These are phyloP conservation scores for Zoanthus sansibaricus DNA, from an alignment of 92 coral and sea anemone species.

Conservation along the genomic window DNA sequence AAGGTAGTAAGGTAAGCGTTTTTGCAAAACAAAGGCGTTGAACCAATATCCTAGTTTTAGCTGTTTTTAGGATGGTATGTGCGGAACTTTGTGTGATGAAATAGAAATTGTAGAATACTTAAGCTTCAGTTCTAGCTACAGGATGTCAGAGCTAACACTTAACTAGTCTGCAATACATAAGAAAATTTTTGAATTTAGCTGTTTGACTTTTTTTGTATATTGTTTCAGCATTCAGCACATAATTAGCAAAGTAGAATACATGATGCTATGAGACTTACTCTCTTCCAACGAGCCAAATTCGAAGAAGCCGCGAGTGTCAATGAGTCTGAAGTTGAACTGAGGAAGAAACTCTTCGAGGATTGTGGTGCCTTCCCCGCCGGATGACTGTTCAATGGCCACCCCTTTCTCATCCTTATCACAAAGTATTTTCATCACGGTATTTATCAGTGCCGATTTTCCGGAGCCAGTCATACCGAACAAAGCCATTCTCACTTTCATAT, in stretches of 20 bases:
- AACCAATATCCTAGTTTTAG: too few relatives aligned
- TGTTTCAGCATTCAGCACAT: not conserved
- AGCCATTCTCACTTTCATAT: slow-evolving; percentile 66
- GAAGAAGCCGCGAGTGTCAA: slow-evolving; percentile 83
- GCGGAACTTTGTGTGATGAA: too few relatives aligned
- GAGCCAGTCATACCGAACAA: slow-evolving; percentile 83
- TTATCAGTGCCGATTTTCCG: slow-evolving; percentile 78
- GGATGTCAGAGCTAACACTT: too few relatives aligned
- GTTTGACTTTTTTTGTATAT: too few relatives aligned
- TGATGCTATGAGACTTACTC: slow-evolving; percentile 48
- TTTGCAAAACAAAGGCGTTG: too few relatives aligned
- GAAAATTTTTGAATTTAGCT: too few relatives aligned
- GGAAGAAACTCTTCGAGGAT: slow-evolving; percentile 65
- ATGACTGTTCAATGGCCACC: slow-evolving; percentile 72
- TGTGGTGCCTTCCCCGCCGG: slow-evolving; percentile 81
- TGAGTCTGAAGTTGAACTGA: slow-evolving; percentile 61
- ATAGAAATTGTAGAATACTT: too few relatives aligned
- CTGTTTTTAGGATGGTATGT: too few relatives aligned
- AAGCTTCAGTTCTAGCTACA: too few relatives aligned
- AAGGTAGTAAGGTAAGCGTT: too few relatives aligned
- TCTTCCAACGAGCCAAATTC: slow-evolving; percentile 64
- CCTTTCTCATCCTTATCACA: slow-evolving; percentile 56
- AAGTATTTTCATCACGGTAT: slow-evolving; percentile 71
- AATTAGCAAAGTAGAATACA: not conserved
- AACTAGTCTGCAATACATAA: too few relatives aligned